Base-by-base conservation (phyloP, 2,888 invertebrate species). In the Heliconius charithonia region DNA sequence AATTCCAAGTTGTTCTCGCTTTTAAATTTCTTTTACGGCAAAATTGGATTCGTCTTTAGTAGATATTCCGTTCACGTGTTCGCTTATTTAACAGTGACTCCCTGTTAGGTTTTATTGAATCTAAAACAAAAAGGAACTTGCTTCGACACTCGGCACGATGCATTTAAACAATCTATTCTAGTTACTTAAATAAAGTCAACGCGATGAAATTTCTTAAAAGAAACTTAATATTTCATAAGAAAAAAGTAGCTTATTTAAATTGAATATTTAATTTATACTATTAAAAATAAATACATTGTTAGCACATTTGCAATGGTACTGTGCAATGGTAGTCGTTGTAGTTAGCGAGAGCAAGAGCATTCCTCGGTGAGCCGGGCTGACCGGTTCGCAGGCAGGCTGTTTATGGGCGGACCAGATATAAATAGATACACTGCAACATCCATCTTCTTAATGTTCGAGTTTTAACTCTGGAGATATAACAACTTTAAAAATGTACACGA, bases 391-490 rank as follows among this genome's bases (percentile, higher is more conserved):
- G 84, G 84, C 88, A 86, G 86, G 89, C 92, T 90, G 92, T 93
- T 93, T 93, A 93, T 91, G 92, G 92, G 88, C 89, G 90, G 90
- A 91, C 92, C 92, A 91, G 92, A 91, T 94, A 94, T 93, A 94
- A 93, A 94, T 94, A 94, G 93, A 93, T 88, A 88, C 88, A 87
- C 89, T 88, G 91, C 91, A 89, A 89, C 91, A 92, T 93, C 92
- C 91, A 91, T 94, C 93, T 92, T 88, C 87, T 86, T 86, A 84
- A 85, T 88, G 88, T 87, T 90, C 88, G 87, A 90, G 87, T 91
- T 92, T 90, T 91, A 85, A 86, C 81, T 79, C 81, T 63, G 79
- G 73, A 82, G 78, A 82, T 80, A 76, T 81, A 82, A 84, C 80
- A 79, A 62, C 63, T 71, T 75, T 71, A 56, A 75, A 75, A 63